Evolutionary conservation across 2,113 vertebrate genomes (phyloP).

Genomic region (Plecotus auritus): DNA sequence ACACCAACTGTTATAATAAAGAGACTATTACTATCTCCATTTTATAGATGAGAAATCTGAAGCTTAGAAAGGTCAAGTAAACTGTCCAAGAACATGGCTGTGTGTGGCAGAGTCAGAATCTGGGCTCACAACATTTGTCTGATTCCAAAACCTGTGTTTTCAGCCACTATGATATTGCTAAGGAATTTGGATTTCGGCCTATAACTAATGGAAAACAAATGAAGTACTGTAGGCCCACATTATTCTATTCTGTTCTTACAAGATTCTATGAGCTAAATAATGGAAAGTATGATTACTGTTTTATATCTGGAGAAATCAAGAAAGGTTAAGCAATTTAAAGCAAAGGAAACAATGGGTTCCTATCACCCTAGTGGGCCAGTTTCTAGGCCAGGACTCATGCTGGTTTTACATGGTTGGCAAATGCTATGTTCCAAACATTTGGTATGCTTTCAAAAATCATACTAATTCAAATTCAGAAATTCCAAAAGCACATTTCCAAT

Average conservation of each 20-base stretch:
- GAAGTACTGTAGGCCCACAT: conserved; percentile 32
- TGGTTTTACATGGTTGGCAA: conserved; percentile 47
- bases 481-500: conserved; percentile 35
- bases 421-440: conserved; percentile 41
- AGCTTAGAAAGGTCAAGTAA: conserved; percentile 3
- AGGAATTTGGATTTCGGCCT: conserved; percentile 58
- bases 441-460: conserved; percentile 47
- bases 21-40: neutral
- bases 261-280: conserved; percentile 54
- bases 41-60: conserved; percentile 30
- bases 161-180: conserved; percentile 59
- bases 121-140: neutral
- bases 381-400: neutral
- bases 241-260: conserved; percentile 47
- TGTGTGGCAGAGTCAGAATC: conserved; percentile 9
- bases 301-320: conserved; percentile 35
- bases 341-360: neutral
- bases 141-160: conserved; percentile 52
- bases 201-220: conserved; percentile 64
- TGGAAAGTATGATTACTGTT: conserved; percentile 46
- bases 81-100: neutral
- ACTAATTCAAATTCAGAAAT: conserved; percentile 46
- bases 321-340: conserved; percentile 31
- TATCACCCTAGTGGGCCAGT: neutral
- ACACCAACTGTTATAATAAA: neutral